Evolutionary conservation across 2,113 vertebrate genomes (phyloP), one percentile per base, ranked within the genome.

Genomic region (Sclerurus mexicanus): DNA sequence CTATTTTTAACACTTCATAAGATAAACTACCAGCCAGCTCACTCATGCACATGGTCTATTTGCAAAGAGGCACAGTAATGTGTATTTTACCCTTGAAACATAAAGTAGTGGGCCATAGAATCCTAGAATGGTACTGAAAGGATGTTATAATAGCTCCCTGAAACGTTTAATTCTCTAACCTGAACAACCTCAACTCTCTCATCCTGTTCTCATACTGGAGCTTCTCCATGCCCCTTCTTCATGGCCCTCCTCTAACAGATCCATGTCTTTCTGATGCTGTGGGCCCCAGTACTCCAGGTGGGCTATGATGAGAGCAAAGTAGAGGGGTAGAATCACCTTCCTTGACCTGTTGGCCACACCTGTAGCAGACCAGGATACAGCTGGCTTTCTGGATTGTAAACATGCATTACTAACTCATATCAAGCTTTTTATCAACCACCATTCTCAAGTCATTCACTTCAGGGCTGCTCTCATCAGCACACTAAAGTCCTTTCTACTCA

Each of bases 281-380:
- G 62, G 18, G 14, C 15, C 5, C 7, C 31, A 46, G 42, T 46
- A 47, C 42, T n/a, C 42, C 42, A 67, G 22, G 42, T 46, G 31
- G 31, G 15, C 7, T n/a, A 17, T 37, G 14, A 19, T 66, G 10
- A 71, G 64, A 84, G 31, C 7, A 24, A 22, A 56, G 35, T 5
- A 39, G 27, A 84, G 27, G 19, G 22, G 22, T 5, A 44, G 35
- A 72, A 58, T 58, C 42, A 30, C 33, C 15, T 58, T 42, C 35
- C 27, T 50, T 0, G 1, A 85, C 15, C 27, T 0, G 0, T 18
- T 64, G 37, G 15, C 7, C 42, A 24, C 8, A 9, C 8, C 9
- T 16, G 33, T 77, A 50, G 31, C 22, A 37, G 8, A 14, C 12
- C 27, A 56, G 12, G 24, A 49, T 22, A 31, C 14, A 60, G 15